These are phyloP conservation scores for Acestrorhynchus altus DNA, from an alignment of 2,797 vertebrate genomes.

Conservation along the genomic window DNA sequence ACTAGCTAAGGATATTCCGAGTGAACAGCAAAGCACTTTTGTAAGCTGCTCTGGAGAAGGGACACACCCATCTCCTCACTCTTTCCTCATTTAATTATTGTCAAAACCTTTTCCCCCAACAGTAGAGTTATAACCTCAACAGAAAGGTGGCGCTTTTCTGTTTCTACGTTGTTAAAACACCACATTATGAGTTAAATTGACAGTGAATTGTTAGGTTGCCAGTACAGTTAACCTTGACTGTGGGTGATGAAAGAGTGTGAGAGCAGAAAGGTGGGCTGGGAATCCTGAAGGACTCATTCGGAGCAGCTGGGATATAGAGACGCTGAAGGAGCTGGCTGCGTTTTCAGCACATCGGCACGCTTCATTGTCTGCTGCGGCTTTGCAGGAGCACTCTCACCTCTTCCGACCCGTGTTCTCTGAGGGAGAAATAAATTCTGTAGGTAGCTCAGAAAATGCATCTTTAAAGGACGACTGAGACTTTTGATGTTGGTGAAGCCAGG, in stretches of 20 bases:
- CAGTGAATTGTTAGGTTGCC: no score
- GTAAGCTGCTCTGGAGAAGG: no score
- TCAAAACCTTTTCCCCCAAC: no score
- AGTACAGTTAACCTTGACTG: not conserved
- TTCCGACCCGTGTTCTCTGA: not conserved
- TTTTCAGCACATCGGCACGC: not conserved
- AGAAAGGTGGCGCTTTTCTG: no score
- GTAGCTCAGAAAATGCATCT: not conserved
- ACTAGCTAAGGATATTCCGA: no score
- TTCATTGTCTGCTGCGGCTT: not conserved
- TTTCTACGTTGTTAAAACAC: no score
- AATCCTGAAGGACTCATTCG: not conserved
- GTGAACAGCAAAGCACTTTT: no score
- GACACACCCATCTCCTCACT: no score
- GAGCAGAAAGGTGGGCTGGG: not conserved
- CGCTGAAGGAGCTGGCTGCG: not conserved
- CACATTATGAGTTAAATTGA: no score
- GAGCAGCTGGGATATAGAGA: not conserved
- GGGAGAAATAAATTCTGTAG: not conserved
- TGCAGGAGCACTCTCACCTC: not conserved
- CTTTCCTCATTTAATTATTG: no score
- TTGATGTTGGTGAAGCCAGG: not conserved
- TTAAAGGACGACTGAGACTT: slow-evolving; percentile 14
- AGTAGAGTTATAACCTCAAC: no score
- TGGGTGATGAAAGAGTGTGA: not conserved